A percentile compares a stretch with the other conserved stretches of the same genome.
phyloP scores from a whole-genome alignment of 2,113 vertebrate species.

The Telmatochromis sp. region DNA sequence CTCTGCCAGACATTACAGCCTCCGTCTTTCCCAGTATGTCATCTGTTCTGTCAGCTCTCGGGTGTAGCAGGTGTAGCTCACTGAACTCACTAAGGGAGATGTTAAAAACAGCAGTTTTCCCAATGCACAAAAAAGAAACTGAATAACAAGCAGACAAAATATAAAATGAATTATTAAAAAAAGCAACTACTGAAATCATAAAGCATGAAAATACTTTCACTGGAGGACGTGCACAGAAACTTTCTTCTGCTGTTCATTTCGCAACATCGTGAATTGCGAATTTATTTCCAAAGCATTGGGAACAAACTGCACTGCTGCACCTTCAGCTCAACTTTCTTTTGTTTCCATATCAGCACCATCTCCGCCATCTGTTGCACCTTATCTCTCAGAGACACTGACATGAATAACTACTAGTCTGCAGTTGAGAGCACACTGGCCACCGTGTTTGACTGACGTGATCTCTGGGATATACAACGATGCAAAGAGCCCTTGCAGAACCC shows the following conservation, averaged over 20 bases:
- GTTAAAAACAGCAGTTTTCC: background rate
- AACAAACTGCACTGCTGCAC: background rate
- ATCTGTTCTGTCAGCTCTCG: background rate
- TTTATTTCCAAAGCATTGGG: background rate
- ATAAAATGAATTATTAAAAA: background rate
- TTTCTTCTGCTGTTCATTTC: background rate
- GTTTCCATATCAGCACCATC: background rate
- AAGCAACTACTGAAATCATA: background rate
- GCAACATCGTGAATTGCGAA: background rate
- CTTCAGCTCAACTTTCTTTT: background rate
- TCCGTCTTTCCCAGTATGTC: background rate
- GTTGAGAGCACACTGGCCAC: background rate
- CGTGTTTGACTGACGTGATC: background rate
- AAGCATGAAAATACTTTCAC: background rate
- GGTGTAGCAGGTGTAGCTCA: background rate
- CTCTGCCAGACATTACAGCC: background rate
- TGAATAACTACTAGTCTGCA: background rate
- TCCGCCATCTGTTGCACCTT: background rate
- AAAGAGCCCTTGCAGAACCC: background rate
- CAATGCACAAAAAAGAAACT: background rate
- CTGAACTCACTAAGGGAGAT: fast-evolving
- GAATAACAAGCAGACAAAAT: background rate
- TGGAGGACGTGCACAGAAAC: fast-evolving
- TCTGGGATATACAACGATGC: background rate
- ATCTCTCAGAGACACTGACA: background rate